A percentile compares a stretch with the other conserved stretches of the same genome.
These are phyloP conservation scores for Lycophotia porphyrea DNA, from an alignment of 2,888 invertebrate genomes.

Conservation along the genomic window DNA sequence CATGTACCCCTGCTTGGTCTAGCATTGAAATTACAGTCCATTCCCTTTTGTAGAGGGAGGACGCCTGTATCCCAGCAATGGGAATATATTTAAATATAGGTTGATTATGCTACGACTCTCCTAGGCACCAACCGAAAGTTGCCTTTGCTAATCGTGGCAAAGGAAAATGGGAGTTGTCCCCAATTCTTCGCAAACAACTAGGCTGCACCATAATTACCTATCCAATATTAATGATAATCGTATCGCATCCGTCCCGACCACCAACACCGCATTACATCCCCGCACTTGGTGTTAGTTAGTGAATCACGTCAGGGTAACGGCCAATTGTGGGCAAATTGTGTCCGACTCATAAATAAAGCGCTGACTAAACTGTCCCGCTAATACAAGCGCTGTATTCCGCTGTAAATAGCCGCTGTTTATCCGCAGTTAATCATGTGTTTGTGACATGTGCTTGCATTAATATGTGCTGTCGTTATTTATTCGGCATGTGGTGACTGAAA, in stretches of 20 bases:
- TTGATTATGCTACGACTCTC: too few species aligned
- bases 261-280: slow-evolving; percentile 44
- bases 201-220: not conserved
- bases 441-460: slow-evolving; percentile 46
- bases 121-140: too few species aligned
- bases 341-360: slow-evolving; percentile 72
- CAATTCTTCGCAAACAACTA: not conserved
- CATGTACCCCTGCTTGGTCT: not conserved
- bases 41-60: not conserved
- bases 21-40: not conserved
- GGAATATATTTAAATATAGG: not conserved
- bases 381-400: slow-evolving; percentile 51
- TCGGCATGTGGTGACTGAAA: slow-evolving; percentile 28
- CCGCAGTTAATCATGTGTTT: slow-evolving; percentile 59
- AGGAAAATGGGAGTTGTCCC: not conserved
- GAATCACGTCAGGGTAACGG: slow-evolving; percentile 74
- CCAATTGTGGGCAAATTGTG: slow-evolving; percentile 73
- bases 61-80: not conserved
- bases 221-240: slow-evolving; percentile 54
- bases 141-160: not conserved
- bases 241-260: slow-evolving; percentile 60
- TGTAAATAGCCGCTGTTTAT: slow-evolving; percentile 63
- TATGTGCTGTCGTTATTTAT: slow-evolving; percentile 23
- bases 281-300: slow-evolving; percentile 68
- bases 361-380: slow-evolving; percentile 69